phyloP scores from a whole-genome alignment of 2,888 invertebrate species.

The Cerastis leucographa region DNA sequence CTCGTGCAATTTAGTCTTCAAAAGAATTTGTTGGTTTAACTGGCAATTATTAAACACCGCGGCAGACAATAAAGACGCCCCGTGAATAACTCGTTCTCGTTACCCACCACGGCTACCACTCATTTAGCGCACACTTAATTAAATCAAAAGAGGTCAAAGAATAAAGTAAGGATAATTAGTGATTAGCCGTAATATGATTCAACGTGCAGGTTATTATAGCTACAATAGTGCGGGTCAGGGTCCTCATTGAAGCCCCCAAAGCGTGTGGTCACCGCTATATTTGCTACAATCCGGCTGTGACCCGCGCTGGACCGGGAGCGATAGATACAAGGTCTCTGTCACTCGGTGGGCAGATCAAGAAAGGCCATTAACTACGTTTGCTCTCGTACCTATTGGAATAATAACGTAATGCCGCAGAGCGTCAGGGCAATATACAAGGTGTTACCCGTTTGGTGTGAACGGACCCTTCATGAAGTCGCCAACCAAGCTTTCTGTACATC shows the following conservation, averaged over 20 bases:
- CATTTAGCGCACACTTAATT: slow-evolving; percentile 53
- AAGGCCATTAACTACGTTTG: slow-evolving; percentile 7
- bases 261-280: slow-evolving; percentile 69
- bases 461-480: neutral
- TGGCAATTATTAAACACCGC: slow-evolving; percentile 6
- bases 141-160: slow-evolving; percentile 65
- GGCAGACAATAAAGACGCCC: slow-evolving; percentile 19
- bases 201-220: slow-evolving; percentile 16
- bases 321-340: slow-evolving; percentile 15
- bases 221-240: slow-evolving; percentile 62
- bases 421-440: neutral
- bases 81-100: slow-evolving; percentile 23
- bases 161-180: slow-evolving; percentile 64
- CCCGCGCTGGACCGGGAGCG: slow-evolving; percentile 27
- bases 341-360: neutral
- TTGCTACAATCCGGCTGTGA: slow-evolving; percentile 9
- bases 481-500: neutral
- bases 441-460: neutral
- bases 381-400: neutral
- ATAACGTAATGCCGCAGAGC: neutral
- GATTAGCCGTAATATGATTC: slow-evolving; percentile 59
- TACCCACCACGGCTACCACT: slow-evolving; percentile 23
- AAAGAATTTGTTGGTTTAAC: slow-evolving; percentile 8
- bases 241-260: slow-evolving; percentile 41
- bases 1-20: neutral